These are phyloP conservation scores for Bombus picipes DNA, from an alignment of 1,140 invertebrate species.

Conservation along the genomic window DNA sequence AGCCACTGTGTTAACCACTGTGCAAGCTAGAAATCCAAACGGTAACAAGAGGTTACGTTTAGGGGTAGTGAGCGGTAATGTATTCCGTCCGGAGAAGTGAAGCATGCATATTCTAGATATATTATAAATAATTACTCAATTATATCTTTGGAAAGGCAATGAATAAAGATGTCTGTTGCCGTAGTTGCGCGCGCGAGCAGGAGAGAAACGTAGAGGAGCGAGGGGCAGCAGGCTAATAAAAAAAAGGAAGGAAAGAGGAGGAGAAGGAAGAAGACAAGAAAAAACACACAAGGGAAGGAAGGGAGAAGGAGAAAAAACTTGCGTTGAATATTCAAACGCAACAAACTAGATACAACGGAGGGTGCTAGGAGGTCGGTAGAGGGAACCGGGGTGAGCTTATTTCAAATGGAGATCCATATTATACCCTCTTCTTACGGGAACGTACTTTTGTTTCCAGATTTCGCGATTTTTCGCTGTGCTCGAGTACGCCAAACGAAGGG, in stretches of 20 bases:
- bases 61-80: slow-evolving; percentile 81
- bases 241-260: slow-evolving; percentile 66
- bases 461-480: slow-evolving; percentile 70
- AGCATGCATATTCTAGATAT: slow-evolving; percentile 84
- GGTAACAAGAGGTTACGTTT: slow-evolving; percentile 80
- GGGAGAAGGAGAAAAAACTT: slow-evolving; percentile 73
- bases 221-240: slow-evolving; percentile 79
- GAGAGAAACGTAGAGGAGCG: slow-evolving; percentile 55
- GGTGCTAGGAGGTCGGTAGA: slow-evolving; percentile 59
- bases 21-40: slow-evolving; percentile 77
- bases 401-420: slow-evolving; percentile 83
- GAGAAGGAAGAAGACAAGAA: slow-evolving; percentile 33
- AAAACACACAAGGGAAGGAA: slow-evolving; percentile 77
- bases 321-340: slow-evolving; percentile 83
- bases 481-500: slow-evolving; percentile 54
- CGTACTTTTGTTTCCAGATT: slow-evolving; percentile 77
- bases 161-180: slow-evolving; percentile 81
- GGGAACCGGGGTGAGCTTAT: slow-evolving; percentile 75
- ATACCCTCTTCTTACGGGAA: slow-evolving; percentile 78
- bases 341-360: slow-evolving; percentile 81
- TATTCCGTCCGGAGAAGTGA: slow-evolving; percentile 81
- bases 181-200: slow-evolving; percentile 68
- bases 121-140: slow-evolving; percentile 84
- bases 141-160: slow-evolving; percentile 83
- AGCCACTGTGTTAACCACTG: slow-evolving; percentile 59